Percentiles rank a stretch among this genome's conserved stretches.
Evolutionary conservation across 1,140 invertebrate genomes (phyloP).

Genomic region (Drosophila pectinifera): DNA sequence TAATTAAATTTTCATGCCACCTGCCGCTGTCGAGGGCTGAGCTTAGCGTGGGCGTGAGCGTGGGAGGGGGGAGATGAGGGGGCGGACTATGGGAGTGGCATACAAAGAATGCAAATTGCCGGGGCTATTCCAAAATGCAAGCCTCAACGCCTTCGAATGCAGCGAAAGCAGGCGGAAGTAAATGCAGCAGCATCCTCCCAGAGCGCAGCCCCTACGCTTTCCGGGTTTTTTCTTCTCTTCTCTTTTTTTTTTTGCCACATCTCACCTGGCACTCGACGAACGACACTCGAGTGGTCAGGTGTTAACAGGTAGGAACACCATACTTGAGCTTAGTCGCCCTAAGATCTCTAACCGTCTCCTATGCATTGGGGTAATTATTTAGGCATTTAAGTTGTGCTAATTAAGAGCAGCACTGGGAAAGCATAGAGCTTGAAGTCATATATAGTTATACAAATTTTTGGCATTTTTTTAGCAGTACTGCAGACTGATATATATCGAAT

Average conservation of each 20-base stretch:
- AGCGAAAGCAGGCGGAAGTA: conserved; percentile 57
- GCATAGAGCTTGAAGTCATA: too few species aligned
- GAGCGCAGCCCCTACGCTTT: conserved; percentile 1
- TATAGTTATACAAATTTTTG: too few species aligned
- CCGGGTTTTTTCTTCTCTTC: background rate
- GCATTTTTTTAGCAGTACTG: too few species aligned
- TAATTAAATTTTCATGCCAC: conserved; percentile 63
- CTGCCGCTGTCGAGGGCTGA: conserved; percentile 21
- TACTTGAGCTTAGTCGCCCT: background rate
- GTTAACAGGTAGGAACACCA: conserved; percentile 7
- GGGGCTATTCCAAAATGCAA: conserved; percentile 34
- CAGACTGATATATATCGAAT: too few species aligned
- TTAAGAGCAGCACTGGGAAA: too few species aligned
- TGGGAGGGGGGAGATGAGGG: too few species aligned
- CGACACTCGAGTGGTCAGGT: conserved; percentile 33
- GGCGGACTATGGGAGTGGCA: conserved; percentile 1
- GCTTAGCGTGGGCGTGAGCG: too few species aligned
- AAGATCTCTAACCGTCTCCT: background rate
- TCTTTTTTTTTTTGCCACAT: background rate
- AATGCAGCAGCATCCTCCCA: conserved; percentile 30
- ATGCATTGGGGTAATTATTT: background rate
- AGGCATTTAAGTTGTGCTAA: background rate
- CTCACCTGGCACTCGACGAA: conserved; percentile 30
- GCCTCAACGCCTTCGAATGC: conserved; percentile 51
- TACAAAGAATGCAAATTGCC: conserved; percentile 39